Evolutionary conservation across 2,113 vertebrate species (phyloP).

Genomic region (Arizona elegans): DNA sequence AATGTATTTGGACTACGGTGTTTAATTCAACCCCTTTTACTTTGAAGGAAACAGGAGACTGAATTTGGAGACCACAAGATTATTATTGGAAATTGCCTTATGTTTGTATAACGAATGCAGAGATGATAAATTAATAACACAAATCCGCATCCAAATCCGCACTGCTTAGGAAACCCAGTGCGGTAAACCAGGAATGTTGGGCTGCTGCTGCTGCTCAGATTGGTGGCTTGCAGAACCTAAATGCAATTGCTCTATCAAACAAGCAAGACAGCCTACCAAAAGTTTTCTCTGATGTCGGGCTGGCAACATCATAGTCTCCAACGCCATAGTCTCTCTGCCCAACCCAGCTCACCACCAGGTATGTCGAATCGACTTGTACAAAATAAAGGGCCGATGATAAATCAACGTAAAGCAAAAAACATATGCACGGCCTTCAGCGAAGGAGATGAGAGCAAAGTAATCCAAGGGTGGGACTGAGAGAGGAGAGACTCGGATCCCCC

Average conservation of each 20-base stretch:
- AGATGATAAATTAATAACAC: not conserved
- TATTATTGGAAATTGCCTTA: not conserved
- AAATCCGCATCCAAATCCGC: not conserved
- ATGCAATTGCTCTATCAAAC: not conserved
- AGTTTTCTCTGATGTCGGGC: not conserved
- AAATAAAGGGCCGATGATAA: not conserved
- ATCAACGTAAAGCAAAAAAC: not conserved
- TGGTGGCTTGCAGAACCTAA: not conserved
- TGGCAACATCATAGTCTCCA: not conserved
- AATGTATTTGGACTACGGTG: not conserved
- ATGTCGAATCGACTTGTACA: not conserved
- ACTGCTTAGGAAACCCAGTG: not conserved
- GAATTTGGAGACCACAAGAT: not conserved
- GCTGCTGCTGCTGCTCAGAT: not conserved
- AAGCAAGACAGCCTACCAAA: not conserved
- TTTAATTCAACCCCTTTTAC: not conserved
- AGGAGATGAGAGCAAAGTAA: not conserved
- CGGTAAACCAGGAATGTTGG: not conserved
- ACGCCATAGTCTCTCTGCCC: not conserved
- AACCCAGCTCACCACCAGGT: not conserved
- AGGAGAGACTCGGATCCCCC: not conserved
- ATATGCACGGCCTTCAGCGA: not conserved
- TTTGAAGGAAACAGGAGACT: not conserved
- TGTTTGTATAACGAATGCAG: not conserved
- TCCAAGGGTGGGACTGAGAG: not conserved